Percentiles rank a stretch among this genome's conserved stretches.
Conservation (phyloP, 2,113 vertebrate species). For the Scomber japonicus region DNA sequence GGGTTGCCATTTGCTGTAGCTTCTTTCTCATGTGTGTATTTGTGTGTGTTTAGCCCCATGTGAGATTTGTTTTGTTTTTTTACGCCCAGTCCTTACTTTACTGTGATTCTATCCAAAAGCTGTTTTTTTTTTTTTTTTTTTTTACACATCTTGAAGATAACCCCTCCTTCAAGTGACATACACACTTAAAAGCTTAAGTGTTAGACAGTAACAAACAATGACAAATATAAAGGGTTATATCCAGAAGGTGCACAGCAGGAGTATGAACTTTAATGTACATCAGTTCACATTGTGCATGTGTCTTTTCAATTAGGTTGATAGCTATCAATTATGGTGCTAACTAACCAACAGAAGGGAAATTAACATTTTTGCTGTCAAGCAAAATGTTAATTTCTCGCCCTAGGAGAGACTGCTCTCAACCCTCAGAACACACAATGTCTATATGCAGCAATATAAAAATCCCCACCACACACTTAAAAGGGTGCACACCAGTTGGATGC, state of each 20-base stretch:
- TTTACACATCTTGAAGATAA: conserved; percentile 35
- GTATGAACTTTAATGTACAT: conserved; percentile 3
- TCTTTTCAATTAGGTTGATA: conserved; percentile 13
- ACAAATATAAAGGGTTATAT: conserved; percentile 12
- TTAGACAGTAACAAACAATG: conserved; percentile 12
- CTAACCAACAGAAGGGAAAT: conserved; percentile 4
- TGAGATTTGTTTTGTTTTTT: conserved; percentile 35
- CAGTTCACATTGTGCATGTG: neutral
- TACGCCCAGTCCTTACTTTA: conserved; percentile 21
- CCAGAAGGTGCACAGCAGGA: conserved; percentile 11
- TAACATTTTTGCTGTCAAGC: conserved; percentile 7
- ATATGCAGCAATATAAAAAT: too few species aligned
- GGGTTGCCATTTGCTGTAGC: conserved; percentile 59
- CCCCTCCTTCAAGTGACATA: conserved; percentile 35
- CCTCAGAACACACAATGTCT: too few species aligned
- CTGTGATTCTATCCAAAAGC: conserved; percentile 32
- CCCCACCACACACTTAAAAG: too few species aligned
- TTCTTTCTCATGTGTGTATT: conserved; percentile 14
- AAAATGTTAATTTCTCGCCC: too few species aligned
- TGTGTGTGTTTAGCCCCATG: conserved; percentile 1
- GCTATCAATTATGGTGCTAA: conserved; percentile 9
- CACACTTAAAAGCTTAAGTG: conserved; percentile 19
- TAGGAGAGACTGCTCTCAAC: too few species aligned
- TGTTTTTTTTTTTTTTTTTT: neutral
- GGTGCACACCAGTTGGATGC: too few species aligned